Evolutionary conservation across 2,113 vertebrate genomes (phyloP).

Genomic region (Osmerus eperlanus): DNA sequence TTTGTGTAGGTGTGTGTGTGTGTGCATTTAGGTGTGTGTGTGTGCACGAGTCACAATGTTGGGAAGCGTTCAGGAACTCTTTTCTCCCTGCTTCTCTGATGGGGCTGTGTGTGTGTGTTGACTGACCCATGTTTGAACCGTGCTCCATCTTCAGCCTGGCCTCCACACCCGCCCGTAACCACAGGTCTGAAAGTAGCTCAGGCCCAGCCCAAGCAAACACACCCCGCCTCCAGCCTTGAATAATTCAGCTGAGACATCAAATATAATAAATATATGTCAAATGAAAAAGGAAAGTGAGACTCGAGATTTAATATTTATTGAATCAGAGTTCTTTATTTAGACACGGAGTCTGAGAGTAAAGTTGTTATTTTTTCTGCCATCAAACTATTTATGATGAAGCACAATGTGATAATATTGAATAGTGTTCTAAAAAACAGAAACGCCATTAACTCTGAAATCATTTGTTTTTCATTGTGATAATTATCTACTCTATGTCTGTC

Average conservation of each 20-base stretch:
- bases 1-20: not conserved
- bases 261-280: not conserved
- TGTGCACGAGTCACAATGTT: not conserved
- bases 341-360: not conserved
- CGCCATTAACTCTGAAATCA: not conserved
- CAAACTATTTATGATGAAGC: slow-evolving; percentile 9
- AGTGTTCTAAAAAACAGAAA: not conserved
- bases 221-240: slow-evolving; percentile 38
- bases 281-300: slow-evolving; percentile 28
- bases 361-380: not conserved
- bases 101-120: no score
- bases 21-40: not conserved
- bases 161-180: slow-evolving; percentile 19
- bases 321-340: slow-evolving; percentile 2
- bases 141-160: slow-evolving; percentile 18
- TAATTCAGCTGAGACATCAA: slow-evolving; percentile 34
- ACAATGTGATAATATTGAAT: not conserved
- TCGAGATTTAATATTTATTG: slow-evolving; percentile 47
- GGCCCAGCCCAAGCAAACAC: slow-evolving; percentile 29
- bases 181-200: slow-evolving; percentile 40
- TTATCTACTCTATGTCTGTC: not conserved
- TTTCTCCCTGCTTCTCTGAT: no score
- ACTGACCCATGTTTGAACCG: slow-evolving; percentile 42
- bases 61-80: no score
- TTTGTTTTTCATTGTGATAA: not conserved